Base-by-base conservation (phyloP, 2,113 vertebrate genomes). In the Cacatua alba region DNA sequence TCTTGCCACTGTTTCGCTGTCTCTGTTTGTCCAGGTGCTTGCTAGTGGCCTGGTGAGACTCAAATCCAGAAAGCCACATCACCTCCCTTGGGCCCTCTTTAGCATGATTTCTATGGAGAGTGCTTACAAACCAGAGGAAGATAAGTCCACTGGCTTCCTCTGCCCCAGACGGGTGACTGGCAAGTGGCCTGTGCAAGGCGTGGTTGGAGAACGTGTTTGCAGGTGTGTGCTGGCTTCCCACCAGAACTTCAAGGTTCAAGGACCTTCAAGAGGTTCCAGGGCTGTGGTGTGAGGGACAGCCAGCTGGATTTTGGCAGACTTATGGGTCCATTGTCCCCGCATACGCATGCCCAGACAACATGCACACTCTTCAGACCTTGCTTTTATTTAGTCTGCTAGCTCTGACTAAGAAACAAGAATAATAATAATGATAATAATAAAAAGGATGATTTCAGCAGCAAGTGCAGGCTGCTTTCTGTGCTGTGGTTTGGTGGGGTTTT, bases 211-310 rank as follows among this genome's bases (percentile, higher is more conserved):
- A 63, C 14, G 33, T 19, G 14, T 18, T 52, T 33, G n/a, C 29
- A 49, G 24, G 41, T n/a, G 49, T 65, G 12, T 49, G 37, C n/a
- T 37, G 19, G 12, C 39, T 71, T 57, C 35, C 14, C 37, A 33
- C 17, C 19, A 41, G 21, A 21, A 24, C 19, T 31, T 31, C 70
- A 31, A 6, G 21, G 39, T 59, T 35, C 21, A 24, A 59, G 13
- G 57, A 35, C 21, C 13, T 16, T 59, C 57, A 59, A 43, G 29
- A n/a, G 41, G 26, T 23, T 24, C 23, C 16, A 46, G 62, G 59
- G 7, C 10, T 10, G 16, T 0, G 5, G 44, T 11, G 21, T 0
- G 1, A 57, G 39, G 16, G 28, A 25, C 2, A 3, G 16, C 21
- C 17, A 2, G 46, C 1, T 10, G n/a, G 55, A 37, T 28, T 23